Base-by-base conservation (phyloP, 2,888 invertebrate species). In the Vanessa cardui region DNA sequence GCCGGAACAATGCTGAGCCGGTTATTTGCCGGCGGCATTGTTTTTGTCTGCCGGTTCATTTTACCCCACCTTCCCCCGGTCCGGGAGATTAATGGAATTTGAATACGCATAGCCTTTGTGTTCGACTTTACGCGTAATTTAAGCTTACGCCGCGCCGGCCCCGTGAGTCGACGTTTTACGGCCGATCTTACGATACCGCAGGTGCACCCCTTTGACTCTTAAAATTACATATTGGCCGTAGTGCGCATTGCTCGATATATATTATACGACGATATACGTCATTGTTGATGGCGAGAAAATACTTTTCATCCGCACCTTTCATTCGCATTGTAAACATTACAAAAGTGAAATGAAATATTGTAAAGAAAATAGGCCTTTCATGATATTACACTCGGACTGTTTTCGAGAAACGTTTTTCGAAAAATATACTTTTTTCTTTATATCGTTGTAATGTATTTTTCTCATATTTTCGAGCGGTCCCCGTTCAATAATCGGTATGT, bases 1-100 rank as follows among this genome's bases (percentile, higher is more conserved):
- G 93, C 90, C 91, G 92, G 90, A 92, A 92, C 92, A 93, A 92
- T 92, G 91, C 91, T 89, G 91, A 91, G 90, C 92, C 88, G 90
- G 92, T 91, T 92, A 91, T 92, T 90, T 88, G 92, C 92, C 90
- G 86, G 86, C 88, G 91, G 90, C 92, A 92, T 92, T 92, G 92
- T 92, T 92, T 92, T 92, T 91, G 92, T 91, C 92, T 91, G 87
- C 89, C 85, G 90, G 92, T 90, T 92, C 90, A 91, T 90, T 91
- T 91, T 89, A 88, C 89, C 89, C 88, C 89, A 87, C 88, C 88
- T 86, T 86, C 87, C 88, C 87, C 84, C 82, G 84, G 84, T 81
- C 87, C 62, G 80, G 86, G 90, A 91, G 91, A 91, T 91, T 92
- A 92, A 92, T 92, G 92, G 91, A 90, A 92, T 92, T 91, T 92